Evolutionary conservation across 2,888 invertebrate species (phyloP), one percentile per base, ranked within the genome.

Genomic region (Pelosia muscerda): DNA sequence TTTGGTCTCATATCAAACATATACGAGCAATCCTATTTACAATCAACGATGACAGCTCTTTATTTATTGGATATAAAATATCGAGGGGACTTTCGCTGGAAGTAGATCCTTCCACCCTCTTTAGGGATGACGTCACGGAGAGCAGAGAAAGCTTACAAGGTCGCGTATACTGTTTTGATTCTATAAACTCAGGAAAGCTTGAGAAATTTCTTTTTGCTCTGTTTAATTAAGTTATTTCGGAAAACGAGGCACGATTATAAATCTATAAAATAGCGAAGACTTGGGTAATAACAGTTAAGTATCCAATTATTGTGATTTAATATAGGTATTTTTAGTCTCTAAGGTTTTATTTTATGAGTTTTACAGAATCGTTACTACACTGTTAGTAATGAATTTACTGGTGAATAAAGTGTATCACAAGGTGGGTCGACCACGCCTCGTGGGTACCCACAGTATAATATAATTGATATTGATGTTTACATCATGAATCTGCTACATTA

Each of bases 341-440:
- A 38, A 15, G 49, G 2, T 49, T n/a, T 19, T 49, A 49, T 49
- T 54, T 74, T 68, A 71, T 60, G 66, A 72, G 71, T 64, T 73
- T 74, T 60, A 71, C 73, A 56, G 65, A 65, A 66, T 65, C 64
- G 79, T 81, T 79, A 78, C 74, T 74, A 73, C n/a, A n/a, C 59
- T 65, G 68, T 66, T 80, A 69, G 82, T 85, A 84, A 85, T 78
- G 80, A 81, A 85, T 86, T 82, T 81, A 74, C 68, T 75, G 73
- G 66, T 74, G 72, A 78, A 76, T 81, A 82, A 84, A 82, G 10
- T n/a, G 31, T 26, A 31, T 80, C 81, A 80, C 85, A 84, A 88
- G 87, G 89, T 86, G 82, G 84, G 84, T 70, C 84, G 69, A 77
- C 88, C 89, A 84, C 88, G 84, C 90, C 90, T 83, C 69, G 71